Evolutionary conservation across 2,113 vertebrate genomes (phyloP).

Genomic region (Todiramphus saurophagus): DNA sequence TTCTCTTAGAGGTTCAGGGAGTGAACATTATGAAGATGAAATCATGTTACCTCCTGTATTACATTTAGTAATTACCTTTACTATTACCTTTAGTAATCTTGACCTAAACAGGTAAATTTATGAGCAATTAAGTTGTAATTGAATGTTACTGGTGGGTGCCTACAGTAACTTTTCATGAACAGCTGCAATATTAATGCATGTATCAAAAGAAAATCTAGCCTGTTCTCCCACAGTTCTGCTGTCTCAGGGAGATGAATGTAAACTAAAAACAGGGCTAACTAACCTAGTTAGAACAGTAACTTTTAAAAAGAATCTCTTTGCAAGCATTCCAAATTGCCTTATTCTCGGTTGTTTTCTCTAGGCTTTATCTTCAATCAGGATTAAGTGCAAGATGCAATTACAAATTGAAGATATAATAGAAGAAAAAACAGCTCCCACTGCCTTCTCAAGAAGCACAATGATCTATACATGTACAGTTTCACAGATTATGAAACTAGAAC

Average conservation of each 20-base stretch:
- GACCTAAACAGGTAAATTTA: background rate
- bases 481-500: background rate
- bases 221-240: background rate
- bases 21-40: background rate
- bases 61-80: background rate
- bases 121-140: background rate
- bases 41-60: background rate
- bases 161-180: background rate
- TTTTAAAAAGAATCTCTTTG: background rate
- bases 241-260: background rate
- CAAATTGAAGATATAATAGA: background rate
- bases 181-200: background rate
- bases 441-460: background rate
- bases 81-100: background rate
- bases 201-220: background rate
- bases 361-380: background rate
- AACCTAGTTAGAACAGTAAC: background rate
- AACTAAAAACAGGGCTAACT: background rate
- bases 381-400: background rate
- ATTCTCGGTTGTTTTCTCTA: background rate
- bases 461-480: background rate
- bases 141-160: background rate
- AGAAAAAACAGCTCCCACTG: background rate
- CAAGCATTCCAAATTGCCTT: background rate
- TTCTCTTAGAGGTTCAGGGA: background rate